phyloP scores from a whole-genome alignment of 1,140 invertebrate genomes.

The Limonius californicus region DNA sequence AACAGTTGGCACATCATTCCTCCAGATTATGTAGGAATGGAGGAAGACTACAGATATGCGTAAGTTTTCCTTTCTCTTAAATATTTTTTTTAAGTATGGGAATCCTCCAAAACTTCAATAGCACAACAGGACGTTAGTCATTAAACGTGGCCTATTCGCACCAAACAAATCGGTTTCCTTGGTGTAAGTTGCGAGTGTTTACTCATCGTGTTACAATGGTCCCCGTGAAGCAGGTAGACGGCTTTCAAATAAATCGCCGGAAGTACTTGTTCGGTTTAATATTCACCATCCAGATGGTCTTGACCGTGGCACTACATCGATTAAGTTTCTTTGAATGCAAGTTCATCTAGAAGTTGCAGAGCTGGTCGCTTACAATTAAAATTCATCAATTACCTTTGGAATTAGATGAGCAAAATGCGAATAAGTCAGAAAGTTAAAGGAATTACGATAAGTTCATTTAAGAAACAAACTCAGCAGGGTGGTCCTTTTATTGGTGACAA shows the following conservation, averaged over 20 bases:
- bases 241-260: neutral
- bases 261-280: neutral
- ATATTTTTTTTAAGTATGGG: too few relatives aligned
- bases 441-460: too few relatives aligned
- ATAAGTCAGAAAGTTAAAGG: too few relatives aligned
- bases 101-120: neutral
- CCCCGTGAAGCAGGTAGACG: neutral
- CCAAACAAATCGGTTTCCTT: neutral
- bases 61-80: constrained; percentile 34
- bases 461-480: neutral
- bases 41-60: constrained; percentile 57
- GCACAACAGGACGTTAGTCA: neutral
- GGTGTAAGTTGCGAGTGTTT: neutral
- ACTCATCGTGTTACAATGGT: neutral
- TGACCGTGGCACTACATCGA: too few relatives aligned
- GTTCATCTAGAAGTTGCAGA: too few relatives aligned
- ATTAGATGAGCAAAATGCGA: too few relatives aligned
- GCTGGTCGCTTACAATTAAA: too few relatives aligned
- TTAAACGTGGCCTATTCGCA: too few relatives aligned
- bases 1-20: constrained; percentile 64
- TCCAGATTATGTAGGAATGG: constrained; percentile 62
- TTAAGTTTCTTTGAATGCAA: too few relatives aligned
- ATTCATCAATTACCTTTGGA: too few relatives aligned
- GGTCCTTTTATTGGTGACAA: neutral
- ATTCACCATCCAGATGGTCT: neutral